Percentiles rank a stretch among this genome's conserved stretches.
phyloP scores from a whole-genome alignment of 2,888 invertebrate genomes.

The Epinotia demarniana region DNA sequence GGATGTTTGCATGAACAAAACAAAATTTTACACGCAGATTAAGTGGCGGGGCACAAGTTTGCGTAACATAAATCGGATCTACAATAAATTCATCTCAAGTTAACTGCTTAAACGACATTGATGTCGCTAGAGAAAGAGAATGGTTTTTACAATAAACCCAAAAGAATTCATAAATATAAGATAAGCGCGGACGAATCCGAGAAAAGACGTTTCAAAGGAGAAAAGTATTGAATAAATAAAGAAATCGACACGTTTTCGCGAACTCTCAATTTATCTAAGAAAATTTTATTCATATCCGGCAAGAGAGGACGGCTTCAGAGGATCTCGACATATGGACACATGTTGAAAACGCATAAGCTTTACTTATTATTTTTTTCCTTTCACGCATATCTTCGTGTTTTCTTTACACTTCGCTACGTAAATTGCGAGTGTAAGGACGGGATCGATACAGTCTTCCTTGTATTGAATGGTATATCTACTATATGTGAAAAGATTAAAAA shows the following conservation, averaged over 20 bases:
- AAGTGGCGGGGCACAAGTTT: background rate
- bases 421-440: conserved; percentile 34
- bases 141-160: conserved; percentile 64
- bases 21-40: background rate
- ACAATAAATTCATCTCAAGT: conserved; percentile 26
- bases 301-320: conserved; percentile 71
- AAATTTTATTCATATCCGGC: conserved; percentile 79
- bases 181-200: conserved; percentile 73
- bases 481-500: conserved; percentile 74
- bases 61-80: conserved; percentile 2
- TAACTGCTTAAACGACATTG: conserved; percentile 47
- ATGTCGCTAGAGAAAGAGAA: conserved; percentile 61
- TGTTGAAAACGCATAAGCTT: conserved; percentile 67
- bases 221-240: conserved; percentile 81
- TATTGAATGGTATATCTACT: conserved; percentile 48
- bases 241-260: conserved; percentile 81
- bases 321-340: conserved; percentile 73
- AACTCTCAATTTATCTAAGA: conserved; percentile 80
- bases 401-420: conserved; percentile 44
- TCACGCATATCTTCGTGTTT: conserved; percentile 41
- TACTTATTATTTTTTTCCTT: conserved; percentile 66
- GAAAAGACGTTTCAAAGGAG: conserved; percentile 73
- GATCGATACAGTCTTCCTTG: conserved; percentile 37
- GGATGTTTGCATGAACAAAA: background rate
- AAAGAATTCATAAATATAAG: conserved; percentile 76